Evolutionary conservation across 2,797 vertebrate species (phyloP).

Genomic region (Brotula barbata): DNA sequence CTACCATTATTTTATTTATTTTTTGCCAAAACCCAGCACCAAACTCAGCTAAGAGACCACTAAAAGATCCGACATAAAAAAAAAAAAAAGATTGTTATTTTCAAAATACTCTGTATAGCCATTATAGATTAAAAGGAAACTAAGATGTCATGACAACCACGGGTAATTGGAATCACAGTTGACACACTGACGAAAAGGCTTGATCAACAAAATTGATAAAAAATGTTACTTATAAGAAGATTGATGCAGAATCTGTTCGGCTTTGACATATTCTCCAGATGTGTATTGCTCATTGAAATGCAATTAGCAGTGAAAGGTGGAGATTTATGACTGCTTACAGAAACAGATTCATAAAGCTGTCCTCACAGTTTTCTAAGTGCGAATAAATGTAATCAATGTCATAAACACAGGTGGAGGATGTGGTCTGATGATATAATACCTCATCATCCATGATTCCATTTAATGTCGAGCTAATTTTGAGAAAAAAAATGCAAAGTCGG

Average conservation of each 20-base stretch:
- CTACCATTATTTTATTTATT: conserved; percentile 35
- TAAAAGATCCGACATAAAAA: too few relatives aligned
- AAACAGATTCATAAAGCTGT: conserved; percentile 55
- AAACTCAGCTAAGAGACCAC: neutral
- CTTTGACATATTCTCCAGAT: conserved; percentile 29
- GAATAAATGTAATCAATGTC: conserved; percentile 49
- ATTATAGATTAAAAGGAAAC: too few relatives aligned
- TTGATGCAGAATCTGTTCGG: conserved; percentile 22
- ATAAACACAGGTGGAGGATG: conserved; percentile 48
- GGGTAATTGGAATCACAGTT: too few relatives aligned
- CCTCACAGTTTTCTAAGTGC: conserved; percentile 42
- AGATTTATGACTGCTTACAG: conserved; percentile 49
- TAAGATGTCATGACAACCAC: too few relatives aligned
- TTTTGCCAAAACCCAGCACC: conserved; percentile 20
- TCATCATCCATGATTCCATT: too few relatives aligned
- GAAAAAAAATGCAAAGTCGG: too few relatives aligned
- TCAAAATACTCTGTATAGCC: too few relatives aligned
- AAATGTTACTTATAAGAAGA: too few relatives aligned
- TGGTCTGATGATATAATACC: conserved; percentile 56
- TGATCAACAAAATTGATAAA: conserved; percentile 8
- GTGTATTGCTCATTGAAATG: conserved; percentile 31
- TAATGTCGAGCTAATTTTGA: too few relatives aligned
- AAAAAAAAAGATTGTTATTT: too few relatives aligned
- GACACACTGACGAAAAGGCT: too few relatives aligned
- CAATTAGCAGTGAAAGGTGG: conserved; percentile 44